Evolutionary conservation across 2,888 invertebrate genomes (phyloP).

Genomic region (Syrphus vitripennis): DNA sequence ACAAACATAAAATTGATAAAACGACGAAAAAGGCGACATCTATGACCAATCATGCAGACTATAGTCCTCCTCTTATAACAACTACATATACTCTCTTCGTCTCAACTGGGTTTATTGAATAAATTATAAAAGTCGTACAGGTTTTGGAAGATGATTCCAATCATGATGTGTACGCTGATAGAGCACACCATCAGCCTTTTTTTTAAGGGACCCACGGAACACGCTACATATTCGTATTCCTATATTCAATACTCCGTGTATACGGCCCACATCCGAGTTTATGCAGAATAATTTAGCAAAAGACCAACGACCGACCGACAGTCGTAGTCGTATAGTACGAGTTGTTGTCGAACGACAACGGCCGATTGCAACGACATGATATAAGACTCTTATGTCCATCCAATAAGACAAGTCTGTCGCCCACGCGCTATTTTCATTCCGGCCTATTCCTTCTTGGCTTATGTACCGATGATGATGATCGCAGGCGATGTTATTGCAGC

Average conservation of each 20-base stretch:
- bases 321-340: conserved; percentile 23
- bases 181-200: conserved; percentile 33
- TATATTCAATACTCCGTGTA: not conserved
- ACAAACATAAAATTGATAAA: conserved; percentile 50
- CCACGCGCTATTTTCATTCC: conserved; percentile 72
- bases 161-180: conserved; percentile 56
- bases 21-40: conserved; percentile 37
- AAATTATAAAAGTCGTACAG: conserved; percentile 63
- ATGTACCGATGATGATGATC: conserved; percentile 13
- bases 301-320: conserved; percentile 49
- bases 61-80: not conserved
- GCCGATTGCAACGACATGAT: conserved; percentile 68
- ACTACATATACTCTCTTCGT: not conserved
- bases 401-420: conserved; percentile 71
- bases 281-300: conserved; percentile 60
- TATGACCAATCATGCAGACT: conserved; percentile 60
- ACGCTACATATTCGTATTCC: conserved; percentile 29
- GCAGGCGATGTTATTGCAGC: conserved; percentile 21
- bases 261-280: conserved; percentile 55
- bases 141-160: conserved; percentile 56
- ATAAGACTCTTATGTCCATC: conserved; percentile 73
- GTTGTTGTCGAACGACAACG: conserved; percentile 29
- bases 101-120: conserved; percentile 46
- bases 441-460: conserved; percentile 47
- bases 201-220: conserved; percentile 31